Evolutionary conservation across 2,888 invertebrate species (phyloP).

Genomic region (Apeira syringaria): DNA sequence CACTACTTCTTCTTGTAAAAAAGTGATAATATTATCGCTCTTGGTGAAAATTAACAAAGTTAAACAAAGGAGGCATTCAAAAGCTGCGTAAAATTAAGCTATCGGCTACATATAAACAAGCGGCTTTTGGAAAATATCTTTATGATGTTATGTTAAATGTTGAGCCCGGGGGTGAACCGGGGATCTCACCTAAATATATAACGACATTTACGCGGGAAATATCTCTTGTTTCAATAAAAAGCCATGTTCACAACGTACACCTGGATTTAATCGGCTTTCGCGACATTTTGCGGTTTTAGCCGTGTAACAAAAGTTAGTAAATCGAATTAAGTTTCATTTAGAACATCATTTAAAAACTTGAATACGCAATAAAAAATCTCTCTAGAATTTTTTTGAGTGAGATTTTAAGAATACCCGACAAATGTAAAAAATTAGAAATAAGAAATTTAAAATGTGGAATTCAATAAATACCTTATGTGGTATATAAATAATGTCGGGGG

Average conservation of each 20-base stretch:
- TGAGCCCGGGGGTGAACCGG: slow-evolving; percentile 40
- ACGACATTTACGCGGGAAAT: slow-evolving; percentile 38
- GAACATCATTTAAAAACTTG: no score
- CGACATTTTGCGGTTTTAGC: neutral
- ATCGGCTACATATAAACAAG: slow-evolving; percentile 60
- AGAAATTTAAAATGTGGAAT: no score
- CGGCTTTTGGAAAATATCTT: slow-evolving; percentile 47
- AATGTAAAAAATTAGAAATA: no score
- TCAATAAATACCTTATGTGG: no score
- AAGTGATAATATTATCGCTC: slow-evolving; percentile 70
- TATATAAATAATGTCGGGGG: no score
- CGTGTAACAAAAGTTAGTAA: no score
- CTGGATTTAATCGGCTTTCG: slow-evolving; percentile 6
- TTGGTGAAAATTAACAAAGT: slow-evolving; percentile 76
- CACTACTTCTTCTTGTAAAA: no score
- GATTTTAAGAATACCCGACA: no score
- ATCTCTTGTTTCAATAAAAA: slow-evolving; percentile 37
- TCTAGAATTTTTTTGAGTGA: no score
- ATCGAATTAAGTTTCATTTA: no score
- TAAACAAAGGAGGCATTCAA: slow-evolving; percentile 75
- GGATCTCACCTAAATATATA: slow-evolving; percentile 44
- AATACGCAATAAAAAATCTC: no score
- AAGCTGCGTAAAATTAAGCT: slow-evolving; percentile 76
- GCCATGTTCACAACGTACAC: slow-evolving; percentile 22
- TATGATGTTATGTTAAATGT: slow-evolving; percentile 56